Evolutionary conservation across 2,113 vertebrate genomes (phyloP).

Genomic region (Sebastes fasciatus): DNA sequence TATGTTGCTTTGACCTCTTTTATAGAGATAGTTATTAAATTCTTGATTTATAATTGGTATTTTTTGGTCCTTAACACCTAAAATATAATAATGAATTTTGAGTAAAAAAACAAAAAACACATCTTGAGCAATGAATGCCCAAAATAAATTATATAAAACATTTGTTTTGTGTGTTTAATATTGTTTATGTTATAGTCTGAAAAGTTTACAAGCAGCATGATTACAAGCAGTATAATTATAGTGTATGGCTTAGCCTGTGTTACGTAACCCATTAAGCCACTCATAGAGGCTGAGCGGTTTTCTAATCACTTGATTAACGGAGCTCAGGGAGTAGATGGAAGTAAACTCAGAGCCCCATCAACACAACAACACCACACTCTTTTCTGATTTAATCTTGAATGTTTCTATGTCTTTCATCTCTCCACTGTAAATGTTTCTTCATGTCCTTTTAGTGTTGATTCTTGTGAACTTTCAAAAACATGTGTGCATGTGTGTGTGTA

Average conservation of each 20-base stretch:
- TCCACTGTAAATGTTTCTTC: background rate
- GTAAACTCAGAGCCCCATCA: slow-evolving; percentile 16
- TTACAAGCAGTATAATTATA: background rate
- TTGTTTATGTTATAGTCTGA: background rate
- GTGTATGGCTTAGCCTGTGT: background rate
- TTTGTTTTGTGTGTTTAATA: background rate
- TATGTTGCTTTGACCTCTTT: no score
- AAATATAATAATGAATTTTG: no score
- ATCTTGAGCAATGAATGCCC: no score
- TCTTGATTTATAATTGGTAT: no score
- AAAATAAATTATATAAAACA: no score
- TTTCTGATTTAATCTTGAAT: background rate
- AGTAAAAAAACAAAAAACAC: no score
- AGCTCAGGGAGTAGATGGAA: slow-evolving; percentile 18
- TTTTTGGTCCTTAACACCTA: no score
- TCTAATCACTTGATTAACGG: slow-evolving; percentile 53
- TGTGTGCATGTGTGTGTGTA: no score
- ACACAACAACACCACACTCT: background rate
- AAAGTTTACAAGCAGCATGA: background rate
- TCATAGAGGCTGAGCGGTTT: slow-evolving; percentile 51
- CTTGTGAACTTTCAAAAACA: background rate
- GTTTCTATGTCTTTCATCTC: background rate
- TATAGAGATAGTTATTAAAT: no score
- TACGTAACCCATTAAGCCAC: slow-evolving; percentile 31
- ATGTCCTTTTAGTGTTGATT: background rate